Conservation (phyloP, 2,113 vertebrate species). For the Pangasianodon gigas region DNA sequence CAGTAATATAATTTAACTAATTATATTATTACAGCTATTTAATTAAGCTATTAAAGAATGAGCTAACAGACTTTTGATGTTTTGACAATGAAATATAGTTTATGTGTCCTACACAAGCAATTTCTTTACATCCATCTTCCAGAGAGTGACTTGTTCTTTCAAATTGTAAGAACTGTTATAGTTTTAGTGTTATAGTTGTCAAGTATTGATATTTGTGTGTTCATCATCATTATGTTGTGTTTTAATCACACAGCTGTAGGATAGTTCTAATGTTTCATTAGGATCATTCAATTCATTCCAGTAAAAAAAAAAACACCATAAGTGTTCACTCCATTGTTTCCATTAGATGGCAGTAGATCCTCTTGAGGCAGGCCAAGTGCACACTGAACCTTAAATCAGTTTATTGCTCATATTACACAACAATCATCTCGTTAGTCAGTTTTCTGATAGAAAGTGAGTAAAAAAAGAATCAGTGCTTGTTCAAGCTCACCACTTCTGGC, state of each 20-base stretch:
- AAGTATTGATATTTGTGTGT: neutral
- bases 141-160: neutral
- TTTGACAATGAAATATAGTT: neutral
- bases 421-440: neutral
- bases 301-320: neutral
- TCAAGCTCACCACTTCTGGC: neutral
- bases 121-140: neutral
- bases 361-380: neutral
- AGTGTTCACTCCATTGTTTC: neutral
- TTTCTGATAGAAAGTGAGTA: neutral
- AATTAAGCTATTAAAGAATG: neutral
- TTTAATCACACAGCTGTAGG: neutral
- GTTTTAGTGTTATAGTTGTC: neutral
- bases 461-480: neutral
- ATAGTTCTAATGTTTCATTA: neutral
- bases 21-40: neutral
- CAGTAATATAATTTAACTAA: neutral
- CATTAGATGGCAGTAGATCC: constrained; percentile 32
- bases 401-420: neutral
- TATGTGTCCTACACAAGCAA: neutral
- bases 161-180: neutral
- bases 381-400: neutral
- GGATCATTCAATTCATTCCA: neutral
- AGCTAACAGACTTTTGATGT: neutral
- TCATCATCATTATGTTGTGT: neutral